phyloP scores from a whole-genome alignment of 2,113 vertebrate species.

The Labeo catla region DNA sequence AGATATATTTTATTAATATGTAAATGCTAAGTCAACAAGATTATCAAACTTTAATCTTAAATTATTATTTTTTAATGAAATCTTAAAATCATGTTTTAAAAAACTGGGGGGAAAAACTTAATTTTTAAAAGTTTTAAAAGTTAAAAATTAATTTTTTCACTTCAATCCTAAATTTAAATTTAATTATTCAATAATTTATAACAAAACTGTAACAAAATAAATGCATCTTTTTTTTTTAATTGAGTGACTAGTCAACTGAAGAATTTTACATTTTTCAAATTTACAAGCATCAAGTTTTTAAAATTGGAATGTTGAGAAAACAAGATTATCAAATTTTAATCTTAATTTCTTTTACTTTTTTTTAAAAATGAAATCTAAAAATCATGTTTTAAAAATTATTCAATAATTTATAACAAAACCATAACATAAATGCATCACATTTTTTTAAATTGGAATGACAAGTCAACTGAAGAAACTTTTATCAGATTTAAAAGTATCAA shows the following conservation, averaged over 20 bases:
- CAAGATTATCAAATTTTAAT: not conserved
- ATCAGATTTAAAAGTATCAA: not conserved
- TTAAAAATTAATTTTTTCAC: no score
- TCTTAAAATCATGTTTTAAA: not conserved
- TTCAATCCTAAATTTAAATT: no score
- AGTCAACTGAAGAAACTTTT: not conserved
- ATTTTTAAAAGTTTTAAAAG: no score
- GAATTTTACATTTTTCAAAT: no score
- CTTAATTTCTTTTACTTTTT: not conserved
- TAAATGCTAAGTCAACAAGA: not conserved
- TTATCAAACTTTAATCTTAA: not conserved
- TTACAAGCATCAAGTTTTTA: not conserved
- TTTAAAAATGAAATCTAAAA: not conserved
- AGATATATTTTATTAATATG: not conserved
- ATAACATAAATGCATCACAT: not conserved
- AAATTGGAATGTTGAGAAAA: not conserved
- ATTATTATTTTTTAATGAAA: not conserved
- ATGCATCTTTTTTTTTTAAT: no score
- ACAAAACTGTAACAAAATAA: no score
- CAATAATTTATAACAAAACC: not conserved
- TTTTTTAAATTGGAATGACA: not conserved
- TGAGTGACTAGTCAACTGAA: no score
- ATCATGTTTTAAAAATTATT: no score
- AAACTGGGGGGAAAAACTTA: no score
- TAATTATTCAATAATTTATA: no score